Conservation (phyloP, 1,140 invertebrate species). For the Pseudoatta argentina region DNA sequence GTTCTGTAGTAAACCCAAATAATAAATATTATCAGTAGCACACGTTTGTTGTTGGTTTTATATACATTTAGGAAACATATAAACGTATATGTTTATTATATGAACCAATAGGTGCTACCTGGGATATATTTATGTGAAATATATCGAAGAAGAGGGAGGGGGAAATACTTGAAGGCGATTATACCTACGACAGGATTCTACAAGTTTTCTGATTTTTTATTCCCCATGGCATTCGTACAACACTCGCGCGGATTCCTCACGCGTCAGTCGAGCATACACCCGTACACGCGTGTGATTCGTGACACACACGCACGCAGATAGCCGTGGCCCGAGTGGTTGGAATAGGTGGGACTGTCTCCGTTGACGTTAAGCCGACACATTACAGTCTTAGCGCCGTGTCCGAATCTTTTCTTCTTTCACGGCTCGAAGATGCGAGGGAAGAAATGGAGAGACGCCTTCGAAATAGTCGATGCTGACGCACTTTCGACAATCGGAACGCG, state of each 20-base stretch:
- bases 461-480: conserved; percentile 55
- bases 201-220: conserved; percentile 28
- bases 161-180: neutral
- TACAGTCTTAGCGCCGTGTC: conserved; percentile 67
- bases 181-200: neutral
- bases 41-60: too few relatives aligned
- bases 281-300: conserved; percentile 25
- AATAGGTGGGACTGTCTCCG: conserved; percentile 70
- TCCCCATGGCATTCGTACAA: conserved; percentile 33
- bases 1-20: neutral
- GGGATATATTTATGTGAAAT: neutral
- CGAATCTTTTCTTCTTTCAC: conserved; percentile 53
- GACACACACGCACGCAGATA: conserved; percentile 14
- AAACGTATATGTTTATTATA: too few relatives aligned
- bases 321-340: conserved; percentile 31
- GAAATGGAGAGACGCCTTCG: conserved; percentile 53
- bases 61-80: too few relatives aligned
- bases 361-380: conserved; percentile 79
- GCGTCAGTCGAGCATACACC: conserved; percentile 39
- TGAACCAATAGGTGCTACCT: too few relatives aligned
- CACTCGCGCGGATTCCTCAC: conserved; percentile 41
- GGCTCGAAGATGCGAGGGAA: conserved; percentile 3
- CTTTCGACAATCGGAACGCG: conserved; percentile 19
- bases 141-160: neutral
- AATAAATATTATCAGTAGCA: neutral